Evolutionary conservation across 2,888 invertebrate species (phyloP), one percentile per base, ranked within the genome.

Genomic region (Chironomus tentans): DNA sequence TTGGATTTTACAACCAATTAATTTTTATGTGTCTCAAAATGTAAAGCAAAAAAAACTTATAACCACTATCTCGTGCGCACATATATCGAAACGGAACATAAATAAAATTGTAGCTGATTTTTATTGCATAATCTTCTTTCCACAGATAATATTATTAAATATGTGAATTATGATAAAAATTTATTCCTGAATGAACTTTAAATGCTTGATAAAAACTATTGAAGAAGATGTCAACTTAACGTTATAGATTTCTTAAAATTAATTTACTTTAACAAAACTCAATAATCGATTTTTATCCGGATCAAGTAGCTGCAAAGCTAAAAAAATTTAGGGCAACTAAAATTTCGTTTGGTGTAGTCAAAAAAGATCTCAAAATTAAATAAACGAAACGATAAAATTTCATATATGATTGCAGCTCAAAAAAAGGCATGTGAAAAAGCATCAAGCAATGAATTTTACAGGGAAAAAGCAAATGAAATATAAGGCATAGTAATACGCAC

Each of bases 1-100:
- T 62, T 72, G 61, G 72, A 72, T 28, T 72, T 72, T 72, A 62
- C 62, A 72, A 72, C 72, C 72, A 72, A 72, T 72, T 72, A 72
- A 72, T 72, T 72, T 72, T 72, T 72, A 72, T 72, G 61, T 72
- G 72, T 62, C 72, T 62, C 61, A 62, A 72, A 72, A 72, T 61
- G 62, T 72, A 62, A 72, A 28, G 50, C 61, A 62, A 62, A 46
- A 72, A n/a, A 65, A 10, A 72, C 62, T 72, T 72, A 72, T 61
- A 15, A 18, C 56, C 13, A 50, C 28, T 28, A 62, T 62, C 65
- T 21, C 65, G 24, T 65, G 56, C 24, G 65, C 65, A 65, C 15
- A 56, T 56, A 56, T 56, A 56, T 56, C 15, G 18, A 56, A 56
- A 56, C n/a, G 56, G 18, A 56, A 56, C 18, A 18, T 18, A 56